A percentile compares a stretch with the other conserved stretches of the same genome.
phyloP scores from a whole-genome alignment of 2,113 vertebrate species.

The Peucedramus taeniatus region DNA sequence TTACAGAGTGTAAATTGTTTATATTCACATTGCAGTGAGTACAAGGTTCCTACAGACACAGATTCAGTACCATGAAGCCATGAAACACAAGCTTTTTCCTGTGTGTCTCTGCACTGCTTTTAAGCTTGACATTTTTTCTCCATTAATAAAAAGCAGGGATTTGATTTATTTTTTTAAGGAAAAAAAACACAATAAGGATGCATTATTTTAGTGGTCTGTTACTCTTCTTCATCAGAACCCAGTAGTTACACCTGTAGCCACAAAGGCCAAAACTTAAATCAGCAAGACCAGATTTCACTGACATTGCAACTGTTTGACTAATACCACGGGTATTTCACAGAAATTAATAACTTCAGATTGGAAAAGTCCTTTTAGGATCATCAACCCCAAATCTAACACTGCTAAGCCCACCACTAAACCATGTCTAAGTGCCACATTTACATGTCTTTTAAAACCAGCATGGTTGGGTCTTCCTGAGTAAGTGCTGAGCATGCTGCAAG shows the following conservation, averaged over 20 bases:
- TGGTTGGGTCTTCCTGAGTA: background rate
- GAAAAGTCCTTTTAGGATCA: background rate
- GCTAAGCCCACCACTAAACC: background rate
- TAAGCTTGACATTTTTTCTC: background rate
- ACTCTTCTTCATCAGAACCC: background rate
- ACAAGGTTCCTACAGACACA: background rate
- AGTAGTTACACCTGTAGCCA: background rate
- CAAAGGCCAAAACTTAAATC: background rate
- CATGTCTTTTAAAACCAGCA: background rate
- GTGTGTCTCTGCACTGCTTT: background rate
- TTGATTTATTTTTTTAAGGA: background rate
- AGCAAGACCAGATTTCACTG: background rate
- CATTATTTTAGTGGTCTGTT: background rate
- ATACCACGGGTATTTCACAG: background rate
- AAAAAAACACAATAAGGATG: background rate
- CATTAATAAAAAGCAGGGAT: background rate
- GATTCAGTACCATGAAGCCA: background rate
- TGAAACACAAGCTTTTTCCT: background rate
- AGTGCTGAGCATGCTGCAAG: background rate
- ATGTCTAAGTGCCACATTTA: background rate
- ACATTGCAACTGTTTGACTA: background rate
- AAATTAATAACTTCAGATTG: background rate
- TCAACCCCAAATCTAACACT: background rate
- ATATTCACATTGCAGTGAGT: background rate
- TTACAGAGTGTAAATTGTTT: background rate